Evolutionary conservation across 53 echinoderm and acorn worm species (phyloP), one percentile per base, ranked within the genome.

Genomic region (Echinometra lucunter): DNA sequence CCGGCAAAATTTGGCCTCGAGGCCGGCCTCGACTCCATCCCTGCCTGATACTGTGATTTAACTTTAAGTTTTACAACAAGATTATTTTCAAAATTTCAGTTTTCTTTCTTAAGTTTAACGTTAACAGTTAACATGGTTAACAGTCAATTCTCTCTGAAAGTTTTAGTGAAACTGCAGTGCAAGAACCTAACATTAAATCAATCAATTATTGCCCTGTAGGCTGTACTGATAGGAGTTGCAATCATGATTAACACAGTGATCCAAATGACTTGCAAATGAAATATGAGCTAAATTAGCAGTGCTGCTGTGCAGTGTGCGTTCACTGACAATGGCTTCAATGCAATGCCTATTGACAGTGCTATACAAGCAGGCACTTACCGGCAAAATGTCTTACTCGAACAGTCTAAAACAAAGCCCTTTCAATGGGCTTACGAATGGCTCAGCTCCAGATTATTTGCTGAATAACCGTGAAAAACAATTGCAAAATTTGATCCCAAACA

Each of bases 381-480:
- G n/a, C n/a, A 11, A 69, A 34, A 69, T 69, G 69, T 69, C 69
- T 30, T 34, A 69, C 10, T 69, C 34, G 69, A 82, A 82, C 44
- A 4, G 83, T 49, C 88, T 88, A 25, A 34, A 88, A 42, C 35
- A 78, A 12, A 88, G 88, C 88, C 88, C 88, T 49, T 53, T 88
- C 34, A 2, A 28, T 88, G 88, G 88, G 88, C 88, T 88, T 42
- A 38, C 19, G 40, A 40, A 78, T 30, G 7, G 42, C 42, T 78
- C 4, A 78, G 8, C 19, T 78, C 78, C 88, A 55, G 88, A 32
- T 88, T 88, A 53, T 53, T 34, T 53, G 88, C 27, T 34, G 56
- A n/a, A 88, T 28, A 88, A n/a, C 47, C 88, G 88, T 88, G 88
- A 56, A 88, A 49, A 88, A 88, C 88, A 88, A 28, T 49, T 7